phyloP scores from a whole-genome alignment of 2,888 invertebrate genomes.

The Melangyna quadrimaculata region DNA sequence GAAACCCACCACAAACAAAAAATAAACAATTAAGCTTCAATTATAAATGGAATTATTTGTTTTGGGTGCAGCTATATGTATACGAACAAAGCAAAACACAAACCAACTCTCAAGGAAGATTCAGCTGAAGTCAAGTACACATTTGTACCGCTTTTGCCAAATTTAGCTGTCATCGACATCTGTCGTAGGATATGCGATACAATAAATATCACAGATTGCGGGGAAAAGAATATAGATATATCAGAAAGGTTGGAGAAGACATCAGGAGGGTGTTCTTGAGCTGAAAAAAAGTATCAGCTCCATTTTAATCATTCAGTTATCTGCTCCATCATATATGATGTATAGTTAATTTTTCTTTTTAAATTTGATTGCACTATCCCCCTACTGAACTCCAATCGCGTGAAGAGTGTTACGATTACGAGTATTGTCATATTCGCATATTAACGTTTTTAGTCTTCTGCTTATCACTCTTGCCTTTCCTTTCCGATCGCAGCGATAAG shows the following conservation, averaged over 20 bases:
- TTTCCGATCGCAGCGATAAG: too few species aligned
- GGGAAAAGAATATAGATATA: background rate
- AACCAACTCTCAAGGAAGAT: slow-evolving; percentile 17
- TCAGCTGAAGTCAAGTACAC: slow-evolving; percentile 53
- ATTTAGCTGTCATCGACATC: slow-evolving; percentile 61
- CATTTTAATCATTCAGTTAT: background rate
- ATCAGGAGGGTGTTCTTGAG: background rate
- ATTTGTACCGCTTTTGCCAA: slow-evolving; percentile 39
- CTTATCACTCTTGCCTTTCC: too few species aligned
- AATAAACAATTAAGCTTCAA: slow-evolving; percentile 55
- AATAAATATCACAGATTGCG: background rate
- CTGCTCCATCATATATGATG: background rate
- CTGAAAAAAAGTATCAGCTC: background rate
- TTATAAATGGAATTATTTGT: slow-evolving; percentile 35
- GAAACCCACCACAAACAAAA: background rate
- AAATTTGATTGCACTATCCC: too few species aligned
- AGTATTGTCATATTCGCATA: too few species aligned
- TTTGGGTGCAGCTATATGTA: background rate
- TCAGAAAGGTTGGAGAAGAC: background rate
- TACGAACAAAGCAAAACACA: background rate
- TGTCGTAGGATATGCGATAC: slow-evolving; percentile 16
- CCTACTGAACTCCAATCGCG: too few species aligned
- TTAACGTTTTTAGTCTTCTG: too few species aligned
- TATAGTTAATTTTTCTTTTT: too few species aligned
- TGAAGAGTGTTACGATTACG: too few species aligned